phyloP scores from a whole-genome alignment of 1,140 invertebrate species.

The Oedothorax gibbosus region DNA sequence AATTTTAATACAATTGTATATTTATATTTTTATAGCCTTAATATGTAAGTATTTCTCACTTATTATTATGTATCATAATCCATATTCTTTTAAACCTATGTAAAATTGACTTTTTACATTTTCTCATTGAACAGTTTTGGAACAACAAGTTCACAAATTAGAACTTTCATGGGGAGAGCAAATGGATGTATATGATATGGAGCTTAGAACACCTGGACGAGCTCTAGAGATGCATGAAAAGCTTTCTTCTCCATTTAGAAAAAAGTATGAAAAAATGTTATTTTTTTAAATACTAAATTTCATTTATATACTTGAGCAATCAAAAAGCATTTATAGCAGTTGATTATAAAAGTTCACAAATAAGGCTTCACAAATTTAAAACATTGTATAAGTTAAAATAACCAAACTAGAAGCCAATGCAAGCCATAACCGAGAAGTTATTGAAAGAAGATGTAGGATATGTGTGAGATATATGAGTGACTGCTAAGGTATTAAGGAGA shows the following conservation, averaged over 20 bases:
- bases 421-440: no score
- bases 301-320: no score
- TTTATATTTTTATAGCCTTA: not conserved
- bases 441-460: no score
- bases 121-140: slow-evolving; percentile 20
- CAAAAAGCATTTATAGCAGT: no score
- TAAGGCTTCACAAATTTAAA: not conserved
- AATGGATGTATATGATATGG: slow-evolving; percentile 75
- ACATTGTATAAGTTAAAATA: no score
- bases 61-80: not conserved
- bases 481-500: no score
- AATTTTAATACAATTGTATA: not conserved
- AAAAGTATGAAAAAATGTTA: slow-evolving; percentile 75
- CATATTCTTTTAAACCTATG: not conserved
- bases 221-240: slow-evolving; percentile 93
- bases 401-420: no score
- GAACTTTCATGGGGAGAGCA: slow-evolving; percentile 83
- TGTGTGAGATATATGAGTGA: no score
- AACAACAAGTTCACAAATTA: slow-evolving; percentile 59
- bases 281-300: not conserved
- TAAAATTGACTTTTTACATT: not conserved
- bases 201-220: slow-evolving; percentile 85
- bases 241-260: slow-evolving; percentile 88
- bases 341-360: not conserved
- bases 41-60: not conserved